These are phyloP conservation scores for Bicyclus anynana DNA, from an alignment of 1,140 invertebrate species.

Conservation along the genomic window DNA sequence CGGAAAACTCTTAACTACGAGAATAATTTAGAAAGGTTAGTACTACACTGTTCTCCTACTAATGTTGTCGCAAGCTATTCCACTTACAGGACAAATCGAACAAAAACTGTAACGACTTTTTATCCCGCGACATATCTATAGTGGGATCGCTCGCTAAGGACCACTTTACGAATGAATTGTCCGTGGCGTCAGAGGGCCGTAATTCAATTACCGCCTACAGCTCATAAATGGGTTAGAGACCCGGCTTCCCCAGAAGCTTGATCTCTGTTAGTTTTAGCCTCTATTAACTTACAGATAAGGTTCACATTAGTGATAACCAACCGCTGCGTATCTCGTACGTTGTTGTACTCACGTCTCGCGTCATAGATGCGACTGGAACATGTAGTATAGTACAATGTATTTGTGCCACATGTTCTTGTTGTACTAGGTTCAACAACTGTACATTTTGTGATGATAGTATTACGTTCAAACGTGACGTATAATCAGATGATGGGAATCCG, in stretches of 20 bases:
- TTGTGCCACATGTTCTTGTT: not conserved
- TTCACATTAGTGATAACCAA: constrained; percentile 9
- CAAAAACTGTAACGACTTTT: too few species aligned
- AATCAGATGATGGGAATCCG: too few species aligned
- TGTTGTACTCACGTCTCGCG: constrained; percentile 6
- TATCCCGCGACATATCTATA: too few species aligned
- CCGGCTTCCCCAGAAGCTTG: constrained; percentile 39
- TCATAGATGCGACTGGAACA: constrained; percentile 15
- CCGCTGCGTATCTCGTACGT: constrained; percentile 9
- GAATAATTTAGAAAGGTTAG: too few species aligned
- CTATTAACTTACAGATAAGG: constrained; percentile 8
- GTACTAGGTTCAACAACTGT: not conserved
- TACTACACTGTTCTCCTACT: too few species aligned
- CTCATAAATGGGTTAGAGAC: constrained; percentile 69
- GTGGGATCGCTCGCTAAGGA: constrained; percentile 8
- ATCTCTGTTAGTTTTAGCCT: not conserved
- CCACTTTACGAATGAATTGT: constrained; percentile 36
- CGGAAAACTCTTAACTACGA: too few species aligned
- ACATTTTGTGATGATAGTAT: not conserved
- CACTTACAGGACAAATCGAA: too few species aligned
- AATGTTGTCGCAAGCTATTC: too few species aligned
- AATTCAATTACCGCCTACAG: constrained; percentile 65
- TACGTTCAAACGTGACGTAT: too few species aligned
- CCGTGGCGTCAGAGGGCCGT: constrained; percentile 45
- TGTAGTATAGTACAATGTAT: not conserved